These are phyloP conservation scores for Polypedilum pembai DNA, from an alignment of 1,140 invertebrate species.

Conservation along the genomic window DNA sequence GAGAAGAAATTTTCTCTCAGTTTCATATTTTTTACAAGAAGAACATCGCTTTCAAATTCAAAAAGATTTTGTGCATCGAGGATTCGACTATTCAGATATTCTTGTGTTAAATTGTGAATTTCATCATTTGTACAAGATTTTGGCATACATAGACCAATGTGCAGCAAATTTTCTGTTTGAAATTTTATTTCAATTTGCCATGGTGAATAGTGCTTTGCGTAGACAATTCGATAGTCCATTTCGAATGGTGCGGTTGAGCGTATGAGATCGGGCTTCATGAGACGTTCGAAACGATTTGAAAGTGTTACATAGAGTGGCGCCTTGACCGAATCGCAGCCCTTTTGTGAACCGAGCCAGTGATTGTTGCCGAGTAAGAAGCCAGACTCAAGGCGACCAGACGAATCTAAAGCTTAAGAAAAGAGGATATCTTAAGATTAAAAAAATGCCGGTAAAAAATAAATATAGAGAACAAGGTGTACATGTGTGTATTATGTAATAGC, in stretches of 20 bases:
- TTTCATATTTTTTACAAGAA: slow-evolving; percentile 40
- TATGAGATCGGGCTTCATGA: slow-evolving; percentile 39
- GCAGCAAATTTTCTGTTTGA: slow-evolving; percentile 40
- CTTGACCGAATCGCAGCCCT: slow-evolving; percentile 36
- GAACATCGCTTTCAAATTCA: slow-evolving; percentile 38
- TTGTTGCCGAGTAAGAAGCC: slow-evolving; percentile 42
- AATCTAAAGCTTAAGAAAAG: slow-evolving; percentile 37
- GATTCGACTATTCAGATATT: slow-evolving; percentile 34
- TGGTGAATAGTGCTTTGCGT: slow-evolving; percentile 39
- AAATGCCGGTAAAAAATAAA: too few relatives aligned
- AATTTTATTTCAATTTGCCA: slow-evolving; percentile 43
- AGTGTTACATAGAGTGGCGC: slow-evolving; percentile 37
- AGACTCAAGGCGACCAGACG: slow-evolving; percentile 38
- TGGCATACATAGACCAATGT: slow-evolving; percentile 41
- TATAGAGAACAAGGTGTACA: too few relatives aligned
- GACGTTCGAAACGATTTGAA: slow-evolving; percentile 37
- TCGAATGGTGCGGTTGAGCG: slow-evolving; percentile 38
- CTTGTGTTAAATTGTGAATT: slow-evolving; percentile 36
- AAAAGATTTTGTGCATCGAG: slow-evolving; percentile 38
- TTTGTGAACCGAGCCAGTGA: slow-evolving; percentile 41
- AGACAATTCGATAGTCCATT: slow-evolving; percentile 40
- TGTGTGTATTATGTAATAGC: too few relatives aligned
- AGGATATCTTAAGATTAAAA: background rate
- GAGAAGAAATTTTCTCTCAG: slow-evolving; percentile 36
- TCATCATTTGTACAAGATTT: slow-evolving; percentile 36